Evolutionary conservation across 2,888 invertebrate genomes (phyloP).

Genomic region (Yponomeuta cagnagella): DNA sequence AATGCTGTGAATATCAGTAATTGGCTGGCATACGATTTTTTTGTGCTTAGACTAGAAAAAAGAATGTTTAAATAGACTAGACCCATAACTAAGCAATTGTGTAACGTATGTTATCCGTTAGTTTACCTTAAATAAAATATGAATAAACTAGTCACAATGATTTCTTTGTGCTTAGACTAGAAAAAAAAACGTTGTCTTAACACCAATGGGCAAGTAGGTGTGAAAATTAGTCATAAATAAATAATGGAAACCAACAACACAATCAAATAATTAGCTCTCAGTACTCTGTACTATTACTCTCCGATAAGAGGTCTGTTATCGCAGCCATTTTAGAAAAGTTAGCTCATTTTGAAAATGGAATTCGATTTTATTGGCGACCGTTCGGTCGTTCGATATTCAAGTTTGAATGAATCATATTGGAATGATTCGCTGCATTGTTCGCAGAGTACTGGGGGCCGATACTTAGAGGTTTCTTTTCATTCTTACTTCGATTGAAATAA

Average conservation of each 20-base stretch:
- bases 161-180: neutral
- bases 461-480: conserved; percentile 21
- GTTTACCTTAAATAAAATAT: neutral
- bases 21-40: too few relatives aligned
- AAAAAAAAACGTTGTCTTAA: too few relatives aligned
- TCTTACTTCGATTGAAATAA: neutral
- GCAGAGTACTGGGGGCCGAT: conserved; percentile 50
- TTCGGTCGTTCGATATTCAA: conserved; percentile 21
- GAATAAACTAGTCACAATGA: conserved; percentile 12
- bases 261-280: neutral
- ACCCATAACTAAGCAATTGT: too few relatives aligned
- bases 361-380: neutral
- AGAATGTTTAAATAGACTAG: too few relatives aligned
- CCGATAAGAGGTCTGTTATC: neutral
- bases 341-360: conserved; percentile 22
- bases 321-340: conserved; percentile 28
- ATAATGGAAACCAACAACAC: neutral
- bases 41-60: too few relatives aligned
- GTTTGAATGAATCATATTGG: conserved; percentile 45
- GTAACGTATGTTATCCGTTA: neutral
- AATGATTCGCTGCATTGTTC: conserved; percentile 56
- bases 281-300: neutral
- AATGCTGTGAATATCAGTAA: too few relatives aligned
- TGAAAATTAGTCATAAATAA: neutral
- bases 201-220: neutral